These are phyloP conservation scores for Syngnathus rostellatus DNA, from an alignment of 2,797 vertebrate genomes.

Conservation along the genomic window DNA sequence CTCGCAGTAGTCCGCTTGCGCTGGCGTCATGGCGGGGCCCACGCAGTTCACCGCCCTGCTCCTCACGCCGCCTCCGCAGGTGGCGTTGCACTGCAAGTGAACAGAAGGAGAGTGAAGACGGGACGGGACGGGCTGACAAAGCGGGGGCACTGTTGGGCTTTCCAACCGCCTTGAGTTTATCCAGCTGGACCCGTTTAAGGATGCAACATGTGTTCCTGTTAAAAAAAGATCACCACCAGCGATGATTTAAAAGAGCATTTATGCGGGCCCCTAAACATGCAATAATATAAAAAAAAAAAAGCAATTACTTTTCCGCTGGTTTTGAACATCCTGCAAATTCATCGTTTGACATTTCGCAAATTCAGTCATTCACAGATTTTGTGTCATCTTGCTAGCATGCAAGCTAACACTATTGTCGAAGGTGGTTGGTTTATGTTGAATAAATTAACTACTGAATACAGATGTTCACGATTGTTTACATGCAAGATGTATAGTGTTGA, in stretches of 20 bases:
- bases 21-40: slow-evolving; percentile 52
- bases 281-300: background rate
- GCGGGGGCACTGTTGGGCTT: slow-evolving; percentile 52
- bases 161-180: background rate
- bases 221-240: background rate
- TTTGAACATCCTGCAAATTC: background rate
- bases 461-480: no score
- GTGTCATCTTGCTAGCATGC: background rate
- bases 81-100: slow-evolving; percentile 71
- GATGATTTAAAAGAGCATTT: background rate
- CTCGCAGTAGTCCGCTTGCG: slow-evolving; percentile 75
- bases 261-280: background rate
- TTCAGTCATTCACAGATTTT: background rate
- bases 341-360: background rate
- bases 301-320: background rate
- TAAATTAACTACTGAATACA: background rate
- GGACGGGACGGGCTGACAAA: slow-evolving; percentile 23
- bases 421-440: background rate
- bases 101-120: background rate
- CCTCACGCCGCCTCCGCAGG: slow-evolving; percentile 68
- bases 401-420: background rate
- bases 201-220: background rate
- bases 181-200: background rate
- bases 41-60: slow-evolving; percentile 70
- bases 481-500: background rate